These are phyloP conservation scores for Cyclopterus lumpus DNA, from an alignment of 2,797 vertebrate species.

Conservation along the genomic window DNA sequence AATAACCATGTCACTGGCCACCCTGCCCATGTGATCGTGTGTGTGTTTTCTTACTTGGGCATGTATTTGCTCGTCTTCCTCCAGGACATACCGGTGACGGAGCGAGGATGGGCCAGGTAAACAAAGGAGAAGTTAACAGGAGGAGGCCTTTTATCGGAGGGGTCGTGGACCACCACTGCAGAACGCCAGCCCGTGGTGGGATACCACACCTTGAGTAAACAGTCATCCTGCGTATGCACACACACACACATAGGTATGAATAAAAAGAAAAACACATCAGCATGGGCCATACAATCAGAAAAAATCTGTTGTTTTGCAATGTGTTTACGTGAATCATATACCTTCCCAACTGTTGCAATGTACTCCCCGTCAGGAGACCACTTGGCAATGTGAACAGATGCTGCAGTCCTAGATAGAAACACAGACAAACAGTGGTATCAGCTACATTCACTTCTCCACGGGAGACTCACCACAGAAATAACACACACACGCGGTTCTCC, in stretches of 20 bases:
- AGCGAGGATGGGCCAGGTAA: constrained; percentile 97
- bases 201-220: constrained; percentile 98
- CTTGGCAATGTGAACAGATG: constrained; percentile 92
- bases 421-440: constrained; percentile 37
- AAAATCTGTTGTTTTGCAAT: not conserved
- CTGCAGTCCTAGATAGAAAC: constrained; percentile 86
- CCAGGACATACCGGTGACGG: constrained; percentile 96
- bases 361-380: constrained; percentile 99
- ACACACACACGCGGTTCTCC: not conserved
- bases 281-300: not conserved
- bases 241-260: not conserved
- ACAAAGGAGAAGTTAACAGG: constrained; percentile 93
- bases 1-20: not conserved
- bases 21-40: constrained; percentile 44
- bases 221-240: constrained; percentile 89
- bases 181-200: constrained; percentile 95
- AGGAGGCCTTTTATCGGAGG: constrained; percentile 84
- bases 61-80: constrained; percentile 98
- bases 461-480: not conserved
- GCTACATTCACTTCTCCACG: constrained; percentile 54
- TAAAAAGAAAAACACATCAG: not conserved
- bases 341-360: constrained; percentile 97
- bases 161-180: constrained; percentile 91
- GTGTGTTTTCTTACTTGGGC: constrained; percentile 89
- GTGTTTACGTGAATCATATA: constrained; percentile 61